These are phyloP conservation scores for Erebia ligea DNA, from an alignment of 2,888 invertebrate species.

Conservation along the genomic window DNA sequence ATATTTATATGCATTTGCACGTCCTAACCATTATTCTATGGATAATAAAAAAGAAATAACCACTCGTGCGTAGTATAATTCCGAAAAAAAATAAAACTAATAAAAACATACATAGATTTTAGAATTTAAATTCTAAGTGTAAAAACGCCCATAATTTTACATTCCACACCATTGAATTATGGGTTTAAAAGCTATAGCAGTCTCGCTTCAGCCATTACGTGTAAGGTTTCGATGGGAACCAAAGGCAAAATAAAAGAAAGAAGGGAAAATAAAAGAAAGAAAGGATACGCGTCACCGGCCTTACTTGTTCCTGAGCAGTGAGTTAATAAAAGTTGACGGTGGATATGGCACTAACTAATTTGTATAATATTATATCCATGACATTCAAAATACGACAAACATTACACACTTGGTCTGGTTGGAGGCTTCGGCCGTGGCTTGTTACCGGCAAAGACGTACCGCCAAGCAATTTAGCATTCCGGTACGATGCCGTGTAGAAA, in stretches of 20 bases:
- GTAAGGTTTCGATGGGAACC: conserved; percentile 45
- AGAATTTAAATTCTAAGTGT: background rate
- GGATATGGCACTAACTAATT: conserved; percentile 25
- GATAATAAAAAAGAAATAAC: background rate
- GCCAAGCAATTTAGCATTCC: too few relatives aligned
- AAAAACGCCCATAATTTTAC: conserved; percentile 3
- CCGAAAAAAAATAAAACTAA: background rate
- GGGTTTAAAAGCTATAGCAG: conserved; percentile 26
- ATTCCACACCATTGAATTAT: conserved; percentile 14
- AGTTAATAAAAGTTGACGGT: conserved; percentile 10
- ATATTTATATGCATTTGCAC: too few relatives aligned
- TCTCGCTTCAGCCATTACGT: conserved; percentile 40
- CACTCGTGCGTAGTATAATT: background rate
- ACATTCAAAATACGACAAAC: too few relatives aligned
- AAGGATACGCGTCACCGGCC: conserved; percentile 47
- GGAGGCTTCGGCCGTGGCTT: too few relatives aligned
- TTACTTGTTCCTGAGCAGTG: conserved; percentile 32
- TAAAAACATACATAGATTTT: background rate
- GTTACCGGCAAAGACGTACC: too few relatives aligned
- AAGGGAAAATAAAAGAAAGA: conserved; percentile 43
- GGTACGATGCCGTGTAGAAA: too few relatives aligned
- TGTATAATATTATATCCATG: background rate
- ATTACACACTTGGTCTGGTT: too few relatives aligned
- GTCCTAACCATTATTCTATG: too few relatives aligned
- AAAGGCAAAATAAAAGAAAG: conserved; percentile 45